Evolutionary conservation across 2,888 invertebrate species (phyloP).

Genomic region (Pherbina coryleti): DNA sequence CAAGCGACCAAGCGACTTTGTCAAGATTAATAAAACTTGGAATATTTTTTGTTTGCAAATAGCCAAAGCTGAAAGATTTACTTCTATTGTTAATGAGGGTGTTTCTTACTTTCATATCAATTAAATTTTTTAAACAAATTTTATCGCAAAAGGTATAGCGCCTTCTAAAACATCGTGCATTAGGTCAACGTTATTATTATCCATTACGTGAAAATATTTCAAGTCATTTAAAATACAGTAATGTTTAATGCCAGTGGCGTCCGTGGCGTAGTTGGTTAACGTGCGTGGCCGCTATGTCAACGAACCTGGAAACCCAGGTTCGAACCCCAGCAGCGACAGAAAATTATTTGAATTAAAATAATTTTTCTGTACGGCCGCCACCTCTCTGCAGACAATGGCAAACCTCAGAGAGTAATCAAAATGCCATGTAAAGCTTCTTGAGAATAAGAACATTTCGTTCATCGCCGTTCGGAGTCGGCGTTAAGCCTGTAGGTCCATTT

Average conservation of each 20-base stretch:
- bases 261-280: too few species aligned
- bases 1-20: background rate
- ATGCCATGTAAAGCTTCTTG: too few species aligned
- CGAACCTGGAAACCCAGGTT: too few species aligned
- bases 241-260: background rate
- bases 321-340: too few species aligned
- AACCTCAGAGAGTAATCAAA: too few species aligned
- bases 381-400: too few species aligned
- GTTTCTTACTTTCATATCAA: background rate
- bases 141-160: background rate
- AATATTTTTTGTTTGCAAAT: slow-evolving; percentile 5
- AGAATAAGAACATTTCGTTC: too few species aligned
- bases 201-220: background rate
- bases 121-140: background rate
- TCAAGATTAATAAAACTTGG: background rate
- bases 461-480: too few species aligned
- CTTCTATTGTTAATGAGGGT: background rate
- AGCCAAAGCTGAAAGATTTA: background rate
- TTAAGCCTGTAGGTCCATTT: too few species aligned
- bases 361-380: too few species aligned
- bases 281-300: too few species aligned
- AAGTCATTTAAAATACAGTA: slow-evolving; percentile 5
- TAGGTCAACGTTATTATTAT: background rate
- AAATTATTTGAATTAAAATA: too few species aligned
- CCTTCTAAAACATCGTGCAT: slow-evolving; percentile 8